Evolutionary conservation across 2,888 invertebrate species (phyloP), one percentile per base, ranked within the genome.

Genomic region (Nowickia ferox): DNA sequence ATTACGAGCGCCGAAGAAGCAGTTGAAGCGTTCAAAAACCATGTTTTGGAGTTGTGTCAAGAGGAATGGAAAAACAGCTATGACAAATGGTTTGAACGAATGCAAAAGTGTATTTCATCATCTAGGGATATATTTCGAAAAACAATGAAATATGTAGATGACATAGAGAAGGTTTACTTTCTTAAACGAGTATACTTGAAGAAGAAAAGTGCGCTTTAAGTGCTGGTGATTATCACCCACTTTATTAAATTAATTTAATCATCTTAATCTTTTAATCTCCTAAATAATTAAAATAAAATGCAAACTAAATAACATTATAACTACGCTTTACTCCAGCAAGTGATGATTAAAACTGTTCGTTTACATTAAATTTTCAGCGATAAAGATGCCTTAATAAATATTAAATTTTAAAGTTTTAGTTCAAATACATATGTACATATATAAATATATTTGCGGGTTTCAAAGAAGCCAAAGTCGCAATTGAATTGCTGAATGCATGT

Each of bases 321-420:
- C 74, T 55, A 69, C 68, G 46, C 61, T 30, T 5, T 40, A 1
- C 46, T 11, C 44, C 61, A 13, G n/a, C 17, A 38, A 48, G 17
- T 42, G 15, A 2, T 57, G 66, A 40, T 40, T 57, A 44, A 75
- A 53, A 63, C 30, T 11, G 17, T 63, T 44, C 44, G n/a, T 57
- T 57, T 57, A 19, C 38, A 13, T 57, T 59, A 10, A 46, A 44
- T 17, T 42, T 44, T 40, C 17, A n/a, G 57, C 15, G 83, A 51
- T 75, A 22, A 19, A n/a, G 53, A 19, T 55, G 11, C 17, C 71
- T 42, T 48, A 63, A 65, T 42, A 65, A 71, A 57, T 11, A 46
- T 51, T 46, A 63, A 55, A 61, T 40, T 48, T 78, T 44, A 46
- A 44, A 53, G 44, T 53, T 75, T 65, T n/a, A 53, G 6, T 15